phyloP scores from a whole-genome alignment of 2,888 invertebrate genomes.

The Mythimna pallens region DNA sequence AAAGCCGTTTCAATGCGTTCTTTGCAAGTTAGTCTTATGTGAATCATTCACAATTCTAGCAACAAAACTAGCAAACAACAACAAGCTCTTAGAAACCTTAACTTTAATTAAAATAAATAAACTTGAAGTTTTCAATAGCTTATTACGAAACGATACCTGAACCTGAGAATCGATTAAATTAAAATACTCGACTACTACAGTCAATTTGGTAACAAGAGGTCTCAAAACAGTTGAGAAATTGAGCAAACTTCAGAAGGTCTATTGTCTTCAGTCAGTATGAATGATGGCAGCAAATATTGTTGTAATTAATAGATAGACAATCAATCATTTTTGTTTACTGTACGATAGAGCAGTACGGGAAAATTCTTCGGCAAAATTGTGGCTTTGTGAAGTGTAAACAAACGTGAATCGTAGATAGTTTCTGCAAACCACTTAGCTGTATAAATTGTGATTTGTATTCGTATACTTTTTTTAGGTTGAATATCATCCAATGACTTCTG shows the following conservation, averaged over 20 bases:
- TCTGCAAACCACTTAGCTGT: constrained; percentile 14
- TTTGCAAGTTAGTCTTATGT: too few relatives aligned
- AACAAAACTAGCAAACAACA: too few relatives aligned
- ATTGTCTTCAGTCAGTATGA: constrained; percentile 68
- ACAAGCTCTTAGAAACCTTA: constrained; percentile 14
- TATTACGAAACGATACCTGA: constrained; percentile 45
- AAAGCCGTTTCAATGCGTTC: too few relatives aligned
- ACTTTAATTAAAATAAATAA: constrained; percentile 46
- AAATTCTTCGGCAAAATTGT: constrained; percentile 35
- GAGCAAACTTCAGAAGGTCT: constrained; percentile 61
- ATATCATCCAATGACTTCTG: too few relatives aligned
- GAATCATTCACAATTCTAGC: too few relatives aligned
- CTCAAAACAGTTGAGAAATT: constrained; percentile 55
- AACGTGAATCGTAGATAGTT: constrained; percentile 23
- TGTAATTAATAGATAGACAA: constrained; percentile 77
- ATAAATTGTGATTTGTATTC: neutral
- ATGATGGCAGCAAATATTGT: constrained; percentile 80
- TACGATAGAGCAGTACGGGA: constrained; percentile 34
- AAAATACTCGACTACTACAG: constrained; percentile 74
- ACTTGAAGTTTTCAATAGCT: constrained; percentile 44
- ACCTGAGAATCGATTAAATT: constrained; percentile 73
- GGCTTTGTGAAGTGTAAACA: constrained; percentile 41
- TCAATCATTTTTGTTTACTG: constrained; percentile 80
- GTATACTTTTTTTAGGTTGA: too few relatives aligned
- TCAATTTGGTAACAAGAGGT: constrained; percentile 56